These are phyloP conservation scores for Archilochus colubris DNA, from an alignment of 2,113 vertebrate species.

Conservation along the genomic window DNA sequence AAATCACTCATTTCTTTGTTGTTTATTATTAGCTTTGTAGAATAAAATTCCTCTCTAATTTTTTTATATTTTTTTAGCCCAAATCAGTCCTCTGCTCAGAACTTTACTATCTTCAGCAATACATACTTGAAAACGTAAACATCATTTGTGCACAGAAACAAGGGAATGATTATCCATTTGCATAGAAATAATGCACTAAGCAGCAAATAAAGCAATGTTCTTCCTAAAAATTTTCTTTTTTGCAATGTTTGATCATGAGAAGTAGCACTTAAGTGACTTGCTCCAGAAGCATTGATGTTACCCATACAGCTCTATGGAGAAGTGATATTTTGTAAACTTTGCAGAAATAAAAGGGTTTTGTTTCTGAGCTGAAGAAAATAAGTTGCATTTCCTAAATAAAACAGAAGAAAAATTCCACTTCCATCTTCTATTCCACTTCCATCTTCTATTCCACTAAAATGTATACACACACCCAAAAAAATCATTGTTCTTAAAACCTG, in stretches of 20 bases:
- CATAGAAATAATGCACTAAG: neutral
- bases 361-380: neutral
- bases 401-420: neutral
- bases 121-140: neutral
- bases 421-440: neutral
- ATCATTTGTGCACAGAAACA: neutral
- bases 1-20: neutral
- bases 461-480: neutral
- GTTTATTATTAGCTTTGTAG: neutral
- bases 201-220: neutral
- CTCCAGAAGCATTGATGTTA: neutral
- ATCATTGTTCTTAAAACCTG: neutral
- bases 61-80: neutral
- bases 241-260: neutral
- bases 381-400: neutral
- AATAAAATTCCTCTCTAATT: neutral
- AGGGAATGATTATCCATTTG: neutral
- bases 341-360: neutral
- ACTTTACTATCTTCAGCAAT: neutral
- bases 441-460: neutral
- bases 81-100: neutral
- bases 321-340: neutral
- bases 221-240: neutral
- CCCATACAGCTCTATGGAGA: neutral
- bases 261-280: neutral